Base-by-base conservation (phyloP, 2,797 vertebrate species). In the Gephyroberyx darwinii region DNA sequence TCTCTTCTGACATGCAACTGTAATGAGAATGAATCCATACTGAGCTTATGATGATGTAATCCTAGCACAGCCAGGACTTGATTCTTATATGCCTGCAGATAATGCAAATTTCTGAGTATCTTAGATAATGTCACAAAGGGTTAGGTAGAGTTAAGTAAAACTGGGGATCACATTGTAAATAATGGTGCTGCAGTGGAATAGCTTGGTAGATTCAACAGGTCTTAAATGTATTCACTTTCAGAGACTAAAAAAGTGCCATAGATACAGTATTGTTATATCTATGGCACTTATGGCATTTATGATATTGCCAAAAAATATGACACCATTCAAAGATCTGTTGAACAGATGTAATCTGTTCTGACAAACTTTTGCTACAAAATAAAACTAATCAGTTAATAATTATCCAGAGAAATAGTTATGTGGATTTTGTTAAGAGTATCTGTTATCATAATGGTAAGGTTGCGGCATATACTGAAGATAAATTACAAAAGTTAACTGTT, bases 31-130 rank as follows among this genome's bases (percentile, higher is more conserved):
- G 45, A 84, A 77, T 75, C 57, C 69, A 75, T 69, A 70, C 37
- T 63, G 30, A 45, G 63, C 64, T 88, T 85, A 79, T 70, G 78
- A 67, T 43, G 19, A 19, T 37, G 66, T 81, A 87, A 87, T 84
- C 77, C 77, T 78, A 59, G 17, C n/a, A 80, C 33, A 8, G 53
- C 3, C 12, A 9, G 48, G 63, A 48, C 54, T 65, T 31, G 14
- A 9, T 65, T 30, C 19, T 13, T 69, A 48, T 58, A 63, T 30
- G 59, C 19, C 35, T 70, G 33, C 19, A 47, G 45, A 73, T 47
- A 61, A 71, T 45, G n/a, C 4, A 50, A 30, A 71, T 45, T 45
- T 17, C 43, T 17, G 1, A 37, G 67, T 64, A 57, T 65, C 5
- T 0, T 19, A 52, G 5, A 54, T 53, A 1, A 64, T 41, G 20